Evolutionary conservation across 2,797 vertebrate genomes (phyloP), one percentile per base, ranked within the genome.

Genomic region (Hippoglossus hippoglossus): DNA sequence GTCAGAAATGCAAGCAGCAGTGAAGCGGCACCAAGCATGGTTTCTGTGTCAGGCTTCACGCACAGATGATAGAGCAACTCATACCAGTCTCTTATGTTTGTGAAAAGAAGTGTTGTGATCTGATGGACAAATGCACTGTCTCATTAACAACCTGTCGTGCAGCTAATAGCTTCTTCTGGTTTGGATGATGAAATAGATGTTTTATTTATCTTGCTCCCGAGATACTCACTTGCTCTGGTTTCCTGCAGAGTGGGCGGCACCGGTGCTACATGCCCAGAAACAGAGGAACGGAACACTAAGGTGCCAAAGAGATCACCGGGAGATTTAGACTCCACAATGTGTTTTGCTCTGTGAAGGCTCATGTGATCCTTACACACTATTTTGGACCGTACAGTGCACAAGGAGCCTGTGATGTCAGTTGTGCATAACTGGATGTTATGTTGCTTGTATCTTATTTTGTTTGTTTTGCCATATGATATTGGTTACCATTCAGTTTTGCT

Each of bases 1-100:
- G 87, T 92, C 90, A 92, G 82, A 74, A 75, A 67, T 69, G 59
- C 51, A 60, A 64, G 28, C 46, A 10, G 75, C 74, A 66, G 54
- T 41, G 56, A 59, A 51, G 63, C 21, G 77, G 52, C 21, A 62
- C 57, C 19, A 5, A 57, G 63, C 24, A 18, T 6, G 26, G n/a
- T 58, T 64, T 67, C 36, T 79, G 13, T 75, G 67, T 75, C 54
- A 63, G 58, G 19, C 41, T 55, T 53, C 65, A 28, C 26, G 36
- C 39, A 61, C 13, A 52, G 22, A 59, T 39, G 11, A 58, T 62
- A 46, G 22, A 21, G 24, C 19, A 28, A 49, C 4, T 49, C 2
- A 41, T 19, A 64, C 52, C 22, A 54, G 10, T 55, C 16, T 65
- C 44, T 41, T 61, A 10, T 59, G 21, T 73, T 46, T 44, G 18